A percentile compares a stretch with the other conserved stretches of the same genome.
Conservation (phyloP, 2,888 invertebrate species). For the Ornithoptera priamus region DNA sequence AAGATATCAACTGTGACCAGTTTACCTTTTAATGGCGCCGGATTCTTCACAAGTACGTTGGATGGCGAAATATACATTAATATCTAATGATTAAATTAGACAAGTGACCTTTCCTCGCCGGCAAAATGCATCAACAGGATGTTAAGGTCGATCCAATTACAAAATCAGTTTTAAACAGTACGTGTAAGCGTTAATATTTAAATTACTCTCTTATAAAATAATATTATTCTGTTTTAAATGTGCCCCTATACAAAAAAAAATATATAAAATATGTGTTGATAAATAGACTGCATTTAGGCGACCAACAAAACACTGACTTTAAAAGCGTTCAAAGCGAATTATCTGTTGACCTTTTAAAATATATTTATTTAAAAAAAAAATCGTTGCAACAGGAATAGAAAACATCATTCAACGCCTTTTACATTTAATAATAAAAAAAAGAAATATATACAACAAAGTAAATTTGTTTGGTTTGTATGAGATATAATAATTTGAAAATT, state of each 20-base stretch:
- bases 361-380: neutral
- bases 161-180: neutral
- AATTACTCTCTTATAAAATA: too few relatives aligned
- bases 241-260: too few relatives aligned
- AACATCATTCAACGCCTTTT: constrained; percentile 35
- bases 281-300: neutral
- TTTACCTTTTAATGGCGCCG: constrained; percentile 37
- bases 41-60: constrained; percentile 37
- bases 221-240: too few relatives aligned
- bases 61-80: constrained; percentile 47
- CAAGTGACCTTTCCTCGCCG: constrained; percentile 57
- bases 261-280: neutral
- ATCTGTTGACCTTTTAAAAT: neutral
- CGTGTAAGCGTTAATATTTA: neutral
- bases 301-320: neutral
- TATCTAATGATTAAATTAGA: constrained; percentile 55
- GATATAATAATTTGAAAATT: too few relatives aligned
- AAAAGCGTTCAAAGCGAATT: neutral
- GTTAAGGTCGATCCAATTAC: constrained; percentile 37
- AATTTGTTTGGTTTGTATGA: too few relatives aligned
- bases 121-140: constrained; percentile 28
- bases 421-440: constrained; percentile 35
- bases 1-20: constrained; percentile 29
- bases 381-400: neutral
- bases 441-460: too few relatives aligned